These are phyloP conservation scores for Microctonus hyperodae DNA, from an alignment of 2,888 invertebrate species.

Conservation along the genomic window DNA sequence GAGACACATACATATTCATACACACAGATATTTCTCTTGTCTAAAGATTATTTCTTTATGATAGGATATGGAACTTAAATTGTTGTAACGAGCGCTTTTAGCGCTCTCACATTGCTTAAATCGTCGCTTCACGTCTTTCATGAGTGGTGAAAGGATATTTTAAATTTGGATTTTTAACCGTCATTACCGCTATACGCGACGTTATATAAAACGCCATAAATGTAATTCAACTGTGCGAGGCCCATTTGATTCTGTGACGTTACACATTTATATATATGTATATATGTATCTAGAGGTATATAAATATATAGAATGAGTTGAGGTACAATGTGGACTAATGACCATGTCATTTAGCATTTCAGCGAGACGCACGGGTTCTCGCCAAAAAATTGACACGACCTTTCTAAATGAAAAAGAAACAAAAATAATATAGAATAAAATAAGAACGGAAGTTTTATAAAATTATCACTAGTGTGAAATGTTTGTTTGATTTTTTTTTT, in stretches of 20 bases:
- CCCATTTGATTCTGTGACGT: conserved; percentile 8
- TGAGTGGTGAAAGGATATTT: conserved; percentile 17
- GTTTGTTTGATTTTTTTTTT: conserved; percentile 3
- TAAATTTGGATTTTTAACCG: conserved; percentile 16
- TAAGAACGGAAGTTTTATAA: conserved; percentile 9
- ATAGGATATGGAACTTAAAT: conserved; percentile 12
- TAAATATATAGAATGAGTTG: background rate
- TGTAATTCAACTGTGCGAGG: conserved; percentile 10
- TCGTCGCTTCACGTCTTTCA: background rate
- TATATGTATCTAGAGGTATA: background rate
- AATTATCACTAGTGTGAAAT: background rate
- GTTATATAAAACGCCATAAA: conserved; percentile 23
- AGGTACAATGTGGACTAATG: background rate
- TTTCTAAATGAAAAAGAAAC: conserved; percentile 1
- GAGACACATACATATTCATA: background rate
- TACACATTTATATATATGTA: conserved; percentile 1
- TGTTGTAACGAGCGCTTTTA: conserved; percentile 14
- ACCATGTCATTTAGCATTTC: conserved; percentile 1
- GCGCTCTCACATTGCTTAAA: background rate
- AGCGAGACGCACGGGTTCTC: background rate
- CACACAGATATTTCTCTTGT: conserved; percentile 6
- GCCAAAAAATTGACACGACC: conserved; percentile 9
- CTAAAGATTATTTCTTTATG: conserved; percentile 24
- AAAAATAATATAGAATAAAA: conserved; percentile 2
- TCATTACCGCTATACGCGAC: conserved; percentile 17